Base-by-base conservation (phyloP, 2,888 invertebrate genomes). In the Argynnis bischoffii region DNA sequence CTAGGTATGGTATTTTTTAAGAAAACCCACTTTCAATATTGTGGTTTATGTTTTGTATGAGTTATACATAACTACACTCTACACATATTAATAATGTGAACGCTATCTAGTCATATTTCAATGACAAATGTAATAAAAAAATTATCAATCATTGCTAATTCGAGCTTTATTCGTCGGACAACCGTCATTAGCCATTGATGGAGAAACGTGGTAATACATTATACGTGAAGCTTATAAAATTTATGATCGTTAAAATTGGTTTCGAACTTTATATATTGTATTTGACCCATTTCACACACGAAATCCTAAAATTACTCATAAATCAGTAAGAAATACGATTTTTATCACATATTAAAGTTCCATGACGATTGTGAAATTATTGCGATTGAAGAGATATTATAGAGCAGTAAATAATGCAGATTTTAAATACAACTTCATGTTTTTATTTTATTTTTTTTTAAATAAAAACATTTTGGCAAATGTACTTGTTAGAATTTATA, bases 121-220 rank as follows among this genome's bases (percentile, higher is more conserved):
- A 64, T 50, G 64, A 64, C 64, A 64, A 57, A 56, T 51, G 16
- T 64, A 18, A 57, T 53, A 51, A 57, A 51, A 21, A 15, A 41
- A n/a, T n/a, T 14, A 64, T 64, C 56, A 48, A 64, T 64, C 64
- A 64, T 21, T 46, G 56, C 26, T 46, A 8, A 57, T n/a, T 59
- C 26, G 16, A 65, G 50, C 41, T 41, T 50, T 56, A 64, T 65
- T 59, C 53, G 46, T 31, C 57, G 53, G 26, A 46, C 57, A 55
- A 55, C 26, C 18, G 41, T 26, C 54, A 48, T 55, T 66, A 54
- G 53, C 47, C 53, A 21, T 66, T 54, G 66, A 66, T 55, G 55
- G 55, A 55, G 60, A 55, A 47, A 16, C 60, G 48, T 41, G 16
- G 41, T 47, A 55, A 59, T 57, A 59, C 47, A 47, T 26, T 59